Base-by-base conservation (phyloP, 2,797 vertebrate species). In the Synanceia verrucosa region DNA sequence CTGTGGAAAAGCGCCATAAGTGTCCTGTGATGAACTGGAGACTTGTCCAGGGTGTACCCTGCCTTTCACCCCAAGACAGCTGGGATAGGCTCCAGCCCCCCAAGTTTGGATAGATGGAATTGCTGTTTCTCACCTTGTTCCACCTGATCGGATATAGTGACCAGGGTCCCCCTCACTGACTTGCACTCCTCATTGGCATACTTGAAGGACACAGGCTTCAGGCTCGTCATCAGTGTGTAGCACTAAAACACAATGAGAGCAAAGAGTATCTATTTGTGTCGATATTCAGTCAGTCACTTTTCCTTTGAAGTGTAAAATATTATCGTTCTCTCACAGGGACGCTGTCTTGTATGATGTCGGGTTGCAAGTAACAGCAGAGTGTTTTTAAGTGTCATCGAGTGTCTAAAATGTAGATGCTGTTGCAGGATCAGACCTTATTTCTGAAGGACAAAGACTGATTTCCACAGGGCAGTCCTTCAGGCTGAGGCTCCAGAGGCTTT, bases 91-190 rank as follows among this genome's bases (percentile, higher is more conserved):
- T n/a, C n/a, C n/a, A n/a, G n/a, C n/a, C n/a, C n/a, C n/a, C n/a
- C n/a, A n/a, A n/a, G n/a, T n/a, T n/a, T n/a, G n/a, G n/a, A n/a
- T n/a, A n/a, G n/a, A n/a, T n/a, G n/a, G n/a, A n/a, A n/a, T n/a
- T n/a, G n/a, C n/a, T n/a, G 1, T 12, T 53, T 8, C 37, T 9
- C 91, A 99, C 98, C 98, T 95, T 99, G 98, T 76, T 99, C 97
- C 51, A 90, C 91, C 86, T 96, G 97, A 88, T 94, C 96, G 19
- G 92, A 84, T 81, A 99, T 93, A 8, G 95, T 94, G 60, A 96
- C 93, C 75, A 99, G 94, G 9, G 93, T 93, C 68, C 96, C 97
- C 39, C 90, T 93, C 56, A 94, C 73, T 0, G 91, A 83, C 3
- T 77, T 46, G 62, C 98, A 99, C 1, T 82, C 19, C 1, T 96